Conservation (phyloP, 2,888 invertebrate species). For the Xestoiulus laeticollis region DNA sequence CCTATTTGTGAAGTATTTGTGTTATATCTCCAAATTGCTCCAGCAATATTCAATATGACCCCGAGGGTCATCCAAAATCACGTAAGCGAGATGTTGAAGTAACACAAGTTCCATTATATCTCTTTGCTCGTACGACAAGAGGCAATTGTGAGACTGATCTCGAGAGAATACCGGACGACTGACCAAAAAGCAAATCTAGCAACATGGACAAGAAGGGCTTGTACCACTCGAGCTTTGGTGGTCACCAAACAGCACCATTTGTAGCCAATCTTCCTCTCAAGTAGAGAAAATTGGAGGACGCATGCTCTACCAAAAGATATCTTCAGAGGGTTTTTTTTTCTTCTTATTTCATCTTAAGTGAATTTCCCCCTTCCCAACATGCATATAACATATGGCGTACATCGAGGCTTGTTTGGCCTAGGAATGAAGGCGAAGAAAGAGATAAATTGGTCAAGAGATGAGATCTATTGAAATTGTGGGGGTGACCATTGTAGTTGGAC, state of each 20-base stretch:
- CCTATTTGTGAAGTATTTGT: too few relatives aligned
- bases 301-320: background rate
- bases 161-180: background rate
- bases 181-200: background rate
- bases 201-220: background rate
- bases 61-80: background rate
- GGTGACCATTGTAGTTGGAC: constrained; percentile 34
- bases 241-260: background rate
- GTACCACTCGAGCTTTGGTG: constrained; percentile 1
- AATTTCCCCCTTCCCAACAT: constrained; percentile 30
- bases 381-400: constrained; percentile 5
- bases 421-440: constrained; percentile 7
- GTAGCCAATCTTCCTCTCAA: constrained; percentile 34
- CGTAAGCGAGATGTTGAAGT: background rate
- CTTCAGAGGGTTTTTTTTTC: background rate
- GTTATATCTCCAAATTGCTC: background rate
- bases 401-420: constrained; percentile 21
- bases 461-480: constrained; percentile 30
- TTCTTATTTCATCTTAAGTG: background rate
- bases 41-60: background rate
- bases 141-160: constrained; percentile 25
- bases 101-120: background rate
- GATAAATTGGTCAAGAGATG: constrained; percentile 34
- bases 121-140: background rate
- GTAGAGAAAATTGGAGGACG: background rate